Conservation (phyloP, 2,888 invertebrate genomes). For the Sceliomorpha sp. region DNA sequence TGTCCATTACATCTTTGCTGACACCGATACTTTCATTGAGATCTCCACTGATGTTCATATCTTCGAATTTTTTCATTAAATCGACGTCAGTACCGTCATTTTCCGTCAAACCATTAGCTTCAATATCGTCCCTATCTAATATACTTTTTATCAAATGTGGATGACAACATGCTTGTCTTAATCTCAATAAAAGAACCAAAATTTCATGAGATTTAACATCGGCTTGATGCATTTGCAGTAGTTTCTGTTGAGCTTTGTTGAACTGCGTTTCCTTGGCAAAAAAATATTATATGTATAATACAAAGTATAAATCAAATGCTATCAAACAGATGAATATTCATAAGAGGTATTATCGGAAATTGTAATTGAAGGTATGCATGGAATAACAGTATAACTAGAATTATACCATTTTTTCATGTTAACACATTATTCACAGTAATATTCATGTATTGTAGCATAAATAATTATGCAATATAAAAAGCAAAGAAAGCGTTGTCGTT, state of each 20-base stretch:
- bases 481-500: no score
- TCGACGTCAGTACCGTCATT: conserved; percentile 50
- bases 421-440: no score
- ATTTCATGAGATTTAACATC: conserved; percentile 84
- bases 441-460: no score
- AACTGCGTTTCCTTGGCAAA: conserved; percentile 67
- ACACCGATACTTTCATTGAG: conserved; percentile 78
- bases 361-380: no score
- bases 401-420: no score
- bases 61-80: conserved; percentile 53
- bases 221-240: conserved; percentile 71
- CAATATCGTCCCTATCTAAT: conserved; percentile 79
- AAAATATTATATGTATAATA: no score
- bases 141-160: conserved; percentile 88
- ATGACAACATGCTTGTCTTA: conserved; percentile 95
- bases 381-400: no score
- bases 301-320: no score
- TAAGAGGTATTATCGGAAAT: no score
- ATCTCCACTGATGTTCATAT: conserved; percentile 58
- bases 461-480: no score
- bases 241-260: conserved; percentile 70
- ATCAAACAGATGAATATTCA: no score
- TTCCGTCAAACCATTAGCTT: conserved; percentile 67
- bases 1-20: conserved; percentile 83
- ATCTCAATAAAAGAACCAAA: conserved; percentile 89